Evolutionary conservation across 2,888 invertebrate genomes (phyloP).

Genomic region (Melitaea athalia): DNA sequence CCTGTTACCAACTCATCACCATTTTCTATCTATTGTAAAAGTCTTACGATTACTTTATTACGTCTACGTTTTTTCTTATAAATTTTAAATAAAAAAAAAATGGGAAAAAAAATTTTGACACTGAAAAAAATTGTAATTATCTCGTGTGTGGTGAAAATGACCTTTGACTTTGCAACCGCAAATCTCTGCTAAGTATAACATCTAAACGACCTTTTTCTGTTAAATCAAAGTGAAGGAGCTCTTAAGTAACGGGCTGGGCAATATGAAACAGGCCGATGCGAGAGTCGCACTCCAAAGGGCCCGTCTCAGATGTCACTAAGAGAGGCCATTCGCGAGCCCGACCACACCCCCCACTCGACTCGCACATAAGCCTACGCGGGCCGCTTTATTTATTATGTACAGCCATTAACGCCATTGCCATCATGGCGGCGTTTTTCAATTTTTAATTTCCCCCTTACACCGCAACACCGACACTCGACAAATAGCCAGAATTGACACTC

Average conservation of each 20-base stretch:
- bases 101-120: neutral
- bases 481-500: slow-evolving; percentile 71
- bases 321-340: slow-evolving; percentile 79
- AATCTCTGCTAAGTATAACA: slow-evolving; percentile 60
- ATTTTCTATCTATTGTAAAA: too few relatives aligned
- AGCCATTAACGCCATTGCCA: slow-evolving; percentile 79
- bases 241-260: slow-evolving; percentile 73
- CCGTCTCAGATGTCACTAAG: slow-evolving; percentile 79
- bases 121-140: neutral
- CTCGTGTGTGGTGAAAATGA: slow-evolving; percentile 20
- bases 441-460: slow-evolving; percentile 78
- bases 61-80: neutral
- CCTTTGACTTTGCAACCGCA: slow-evolving; percentile 34
- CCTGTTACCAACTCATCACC: too few relatives aligned
- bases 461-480: slow-evolving; percentile 62
- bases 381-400: slow-evolving; percentile 82
- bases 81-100: neutral
- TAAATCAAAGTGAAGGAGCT: slow-evolving; percentile 80
- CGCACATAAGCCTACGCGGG: slow-evolving; percentile 78
- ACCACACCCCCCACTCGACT: slow-evolving; percentile 81
- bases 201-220: slow-evolving; percentile 74
- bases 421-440: slow-evolving; percentile 81
- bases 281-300: slow-evolving; percentile 77
- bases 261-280: slow-evolving; percentile 79
- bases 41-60: too few relatives aligned